Evolutionary conservation across 64 coral and sea anemone species (phyloP).

Genomic region (Cladopsammia gracilis): DNA sequence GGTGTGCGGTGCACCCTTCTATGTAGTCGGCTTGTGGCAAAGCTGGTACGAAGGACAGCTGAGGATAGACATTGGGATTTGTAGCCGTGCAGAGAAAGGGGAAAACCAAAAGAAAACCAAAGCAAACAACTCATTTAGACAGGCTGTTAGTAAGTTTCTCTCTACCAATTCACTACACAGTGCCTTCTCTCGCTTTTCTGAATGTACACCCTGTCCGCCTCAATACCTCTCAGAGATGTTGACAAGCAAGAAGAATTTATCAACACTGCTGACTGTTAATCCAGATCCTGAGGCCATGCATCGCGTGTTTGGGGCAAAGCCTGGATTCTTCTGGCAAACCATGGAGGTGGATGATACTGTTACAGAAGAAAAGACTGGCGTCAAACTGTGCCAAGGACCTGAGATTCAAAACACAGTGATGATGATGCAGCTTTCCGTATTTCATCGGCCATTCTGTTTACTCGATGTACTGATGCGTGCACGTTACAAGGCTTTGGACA

Average conservation of each 20-base stretch:
- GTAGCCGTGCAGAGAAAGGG: slow-evolving; percentile 30
- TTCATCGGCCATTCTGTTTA: slow-evolving; percentile 82
- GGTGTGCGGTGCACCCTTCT: slow-evolving; percentile 72
- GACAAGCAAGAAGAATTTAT: slow-evolving; percentile 69
- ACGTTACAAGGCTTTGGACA: slow-evolving; percentile 75
- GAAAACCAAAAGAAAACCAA: slow-evolving; percentile 30
- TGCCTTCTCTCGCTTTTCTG: slow-evolving; percentile 57
- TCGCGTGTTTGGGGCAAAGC: slow-evolving; percentile 80
- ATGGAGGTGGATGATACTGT: slow-evolving; percentile 59
- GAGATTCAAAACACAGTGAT: slow-evolving; percentile 82
- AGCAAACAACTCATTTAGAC: slow-evolving; percentile 66
- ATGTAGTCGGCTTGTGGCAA: slow-evolving; percentile 89
- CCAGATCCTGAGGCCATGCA: slow-evolving; percentile 83
- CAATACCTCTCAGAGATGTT: slow-evolving; percentile 26
- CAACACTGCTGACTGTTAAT: slow-evolving; percentile 66
- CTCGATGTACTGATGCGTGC: slow-evolving; percentile 87
- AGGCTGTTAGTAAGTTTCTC: slow-evolving; percentile 81
- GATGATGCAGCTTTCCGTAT: slow-evolving; percentile 68
- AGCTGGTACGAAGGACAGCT: slow-evolving; percentile 90
- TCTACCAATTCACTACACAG: slow-evolving; percentile 80
- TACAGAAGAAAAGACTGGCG: neutral
- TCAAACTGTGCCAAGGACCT: slow-evolving; percentile 36
- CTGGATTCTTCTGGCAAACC: slow-evolving; percentile 95
- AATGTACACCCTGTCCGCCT: neutral
- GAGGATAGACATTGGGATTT: slow-evolving; percentile 78